These are phyloP conservation scores for Microcebus tavaratra DNA, from an alignment of 2,113 vertebrate genomes.

Conservation along the genomic window DNA sequence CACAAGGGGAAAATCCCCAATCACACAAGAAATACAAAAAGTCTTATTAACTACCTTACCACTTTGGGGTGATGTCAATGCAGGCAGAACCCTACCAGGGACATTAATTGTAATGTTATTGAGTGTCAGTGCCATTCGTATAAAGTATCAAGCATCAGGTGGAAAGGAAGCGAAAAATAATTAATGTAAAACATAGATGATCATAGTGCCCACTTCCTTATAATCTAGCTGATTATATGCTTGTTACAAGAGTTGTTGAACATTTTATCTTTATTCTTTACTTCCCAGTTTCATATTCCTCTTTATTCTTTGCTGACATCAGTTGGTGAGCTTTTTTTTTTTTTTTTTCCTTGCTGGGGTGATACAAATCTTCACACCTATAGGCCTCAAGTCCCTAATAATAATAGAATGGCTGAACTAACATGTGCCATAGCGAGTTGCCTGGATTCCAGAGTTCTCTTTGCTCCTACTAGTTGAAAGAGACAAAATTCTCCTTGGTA, in stretches of 20 bases:
- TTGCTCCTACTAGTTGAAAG: not conserved
- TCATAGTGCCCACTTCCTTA: not conserved
- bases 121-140: not conserved
- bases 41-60: not conserved
- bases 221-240: not conserved
- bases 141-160: not conserved
- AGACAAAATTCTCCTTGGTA: not conserved
- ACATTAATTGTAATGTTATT: not conserved
- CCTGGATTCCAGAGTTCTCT: not conserved
- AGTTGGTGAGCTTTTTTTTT: not conserved
- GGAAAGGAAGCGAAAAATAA: not conserved
- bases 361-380: not conserved
- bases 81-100: not conserved
- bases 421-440: not conserved
- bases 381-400: not conserved
- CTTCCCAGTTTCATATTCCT: not conserved
- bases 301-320: not conserved
- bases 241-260: not conserved
- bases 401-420: not conserved
- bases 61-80: not conserved
- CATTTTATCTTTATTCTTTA: not conserved
- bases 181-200: not conserved
- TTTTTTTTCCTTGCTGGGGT: not conserved
- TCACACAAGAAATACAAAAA: not conserved
- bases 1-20: not conserved